Conservation (phyloP, 2,797 vertebrate genomes). For the Pangasius mekongensis region DNA sequence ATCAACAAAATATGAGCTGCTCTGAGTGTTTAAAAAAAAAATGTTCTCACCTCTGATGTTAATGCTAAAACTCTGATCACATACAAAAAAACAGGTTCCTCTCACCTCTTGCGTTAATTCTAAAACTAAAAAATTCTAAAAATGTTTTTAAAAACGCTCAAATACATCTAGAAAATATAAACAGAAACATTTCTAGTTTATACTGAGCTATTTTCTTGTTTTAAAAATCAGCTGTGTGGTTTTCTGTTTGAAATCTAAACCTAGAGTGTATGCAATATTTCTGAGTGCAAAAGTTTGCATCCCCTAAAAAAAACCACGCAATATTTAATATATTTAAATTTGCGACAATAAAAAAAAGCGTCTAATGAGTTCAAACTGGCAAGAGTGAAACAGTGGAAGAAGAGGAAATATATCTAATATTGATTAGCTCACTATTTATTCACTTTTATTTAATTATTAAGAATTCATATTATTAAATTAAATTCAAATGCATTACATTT, state of each 20-base stretch:
- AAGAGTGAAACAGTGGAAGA: not conserved
- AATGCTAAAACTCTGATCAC: constrained; percentile 22
- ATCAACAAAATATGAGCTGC: constrained; percentile 7
- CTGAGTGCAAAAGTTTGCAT: not conserved
- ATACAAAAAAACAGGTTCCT: not conserved
- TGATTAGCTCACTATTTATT: not conserved
- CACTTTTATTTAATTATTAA: not conserved
- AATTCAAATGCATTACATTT: not conserved
- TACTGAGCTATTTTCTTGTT: not conserved
- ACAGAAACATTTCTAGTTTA: not conserved
- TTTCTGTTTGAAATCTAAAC: not conserved
- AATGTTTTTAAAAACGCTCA: not conserved
- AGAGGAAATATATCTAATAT: not conserved
- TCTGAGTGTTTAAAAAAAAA: not conserved
- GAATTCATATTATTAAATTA: no score
- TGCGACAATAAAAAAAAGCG: not conserved
- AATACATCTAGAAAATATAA: not conserved
- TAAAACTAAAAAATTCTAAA: not conserved
- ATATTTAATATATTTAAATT: not conserved
- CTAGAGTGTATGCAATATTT: not conserved
- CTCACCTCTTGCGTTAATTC: not conserved
- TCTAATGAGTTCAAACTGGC: not conserved
- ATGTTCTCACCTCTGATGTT: constrained; percentile 5
- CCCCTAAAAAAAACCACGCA: not conserved
- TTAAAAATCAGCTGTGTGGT: not conserved